phyloP scores from a whole-genome alignment of 2,113 vertebrate genomes.

The Microtus pennsylvanicus region DNA sequence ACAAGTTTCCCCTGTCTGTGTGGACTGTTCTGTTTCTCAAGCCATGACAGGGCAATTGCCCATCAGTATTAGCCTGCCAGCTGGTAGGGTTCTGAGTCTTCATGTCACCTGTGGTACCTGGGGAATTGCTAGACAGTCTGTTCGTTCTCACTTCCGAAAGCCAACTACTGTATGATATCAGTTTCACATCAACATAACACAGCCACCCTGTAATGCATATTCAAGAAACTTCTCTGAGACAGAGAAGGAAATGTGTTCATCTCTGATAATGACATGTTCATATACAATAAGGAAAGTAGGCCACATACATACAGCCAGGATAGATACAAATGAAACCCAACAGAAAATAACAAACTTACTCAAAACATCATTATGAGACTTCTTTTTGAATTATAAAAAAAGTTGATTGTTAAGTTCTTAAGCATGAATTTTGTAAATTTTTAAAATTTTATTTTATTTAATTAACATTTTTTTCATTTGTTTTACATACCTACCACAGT shows the following conservation, averaged over 20 bases:
- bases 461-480: too few relatives aligned
- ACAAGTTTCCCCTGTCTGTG: background rate
- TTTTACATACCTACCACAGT: too few relatives aligned
- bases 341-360: background rate
- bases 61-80: fast-evolving
- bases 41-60: background rate
- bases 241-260: background rate
- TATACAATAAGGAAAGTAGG: background rate
- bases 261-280: background rate
- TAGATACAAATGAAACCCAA: background rate
- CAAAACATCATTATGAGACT: background rate
- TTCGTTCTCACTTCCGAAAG: background rate
- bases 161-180: background rate
- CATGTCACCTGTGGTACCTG: background rate
- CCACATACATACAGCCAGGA: background rate
- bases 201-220: background rate
- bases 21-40: background rate
- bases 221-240: background rate
- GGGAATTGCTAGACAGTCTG: background rate
- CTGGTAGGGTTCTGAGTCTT: background rate
- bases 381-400: background rate
- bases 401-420: too few relatives aligned
- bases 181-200: background rate
- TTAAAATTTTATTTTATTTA: too few relatives aligned
- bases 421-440: background rate